These are phyloP conservation scores for Ophion ventricosus DNA, from an alignment of 2,888 invertebrate genomes.

Conservation along the genomic window DNA sequence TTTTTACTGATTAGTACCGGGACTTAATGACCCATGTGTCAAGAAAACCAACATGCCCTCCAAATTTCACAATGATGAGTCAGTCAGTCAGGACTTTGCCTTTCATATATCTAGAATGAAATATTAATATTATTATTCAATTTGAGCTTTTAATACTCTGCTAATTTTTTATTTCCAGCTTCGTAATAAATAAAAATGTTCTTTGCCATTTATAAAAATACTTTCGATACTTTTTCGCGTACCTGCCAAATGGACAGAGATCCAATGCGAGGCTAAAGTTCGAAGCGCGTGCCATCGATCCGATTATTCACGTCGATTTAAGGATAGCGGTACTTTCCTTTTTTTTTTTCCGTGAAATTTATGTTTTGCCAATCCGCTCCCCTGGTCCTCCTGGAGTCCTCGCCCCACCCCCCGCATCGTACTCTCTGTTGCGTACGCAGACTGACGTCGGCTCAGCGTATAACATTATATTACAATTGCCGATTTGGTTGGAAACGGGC, in stretches of 20 bases:
- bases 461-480: conserved; percentile 36
- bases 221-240: neutral
- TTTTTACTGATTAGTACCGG: no score
- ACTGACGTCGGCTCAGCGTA: neutral
- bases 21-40: no score
- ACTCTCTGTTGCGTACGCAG: neutral
- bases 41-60: no score
- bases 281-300: neutral
- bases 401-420: neutral
- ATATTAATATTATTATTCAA: neutral
- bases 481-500: conserved; percentile 1
- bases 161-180: neutral
- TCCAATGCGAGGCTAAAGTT: neutral
- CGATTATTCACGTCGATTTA: neutral
- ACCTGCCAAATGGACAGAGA: neutral
- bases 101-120: no score
- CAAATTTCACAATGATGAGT: no score
- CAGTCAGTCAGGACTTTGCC: no score
- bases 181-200: neutral
- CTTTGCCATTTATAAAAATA: neutral
- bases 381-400: conserved; percentile 51
- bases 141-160: neutral
- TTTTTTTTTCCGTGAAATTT: conserved; percentile 67
- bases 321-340: conserved; percentile 80
- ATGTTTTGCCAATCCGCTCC: conserved; percentile 69